Base-by-base conservation (phyloP, 2,888 invertebrate species). In the Acanthosepion pharaonis region DNA sequence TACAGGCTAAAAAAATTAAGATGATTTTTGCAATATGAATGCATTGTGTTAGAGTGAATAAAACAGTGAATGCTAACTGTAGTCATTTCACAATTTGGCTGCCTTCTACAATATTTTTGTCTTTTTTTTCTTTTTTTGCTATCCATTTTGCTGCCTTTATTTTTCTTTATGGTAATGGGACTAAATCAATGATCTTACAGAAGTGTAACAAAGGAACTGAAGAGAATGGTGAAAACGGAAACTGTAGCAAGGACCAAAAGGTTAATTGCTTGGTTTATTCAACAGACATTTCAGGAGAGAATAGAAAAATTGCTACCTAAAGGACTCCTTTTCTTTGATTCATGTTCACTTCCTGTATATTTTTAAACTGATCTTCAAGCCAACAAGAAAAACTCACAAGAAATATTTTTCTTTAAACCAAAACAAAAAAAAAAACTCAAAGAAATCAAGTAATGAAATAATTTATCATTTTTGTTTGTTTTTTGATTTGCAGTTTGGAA, bases 1-100 rank as follows among this genome's bases (percentile, higher is more conserved):
- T 78, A 78, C 78, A 78, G 78, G 78, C 78, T 33, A 78, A 78
- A 78, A 42, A 78, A 78, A 78, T 78, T 78, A 78, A 78, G 78
- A 78, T 78, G 78, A 78, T 78, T 78, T 78, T 78, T 78, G 78
- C 78, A 78, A 78, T 78, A 78, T 78, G 78, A 78, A 78, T 78
- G 78, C n/a, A 78, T 78, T 78, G 78, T 78, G 78, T 9, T n/a
- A 18, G 78, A 78, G 33, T 78, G 78, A 78, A 78, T 78, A n/a
- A 78, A 78, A 78, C 78, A 78, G 15, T 78, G n/a, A 78, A 78
- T 78, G 78, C 78, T 78, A 78, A 78, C 78, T 78, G n/a, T 33
- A 78, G 78, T 78, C n/a, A 78, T 78, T 78, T 78, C n/a, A 78
- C n/a, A 78, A 78, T 78, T 78, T 78, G 9, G n/a, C 78, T 33